A percentile compares a stretch with the other conserved stretches of the same genome.
Conservation (phyloP, 2,888 invertebrate species). For the Sesia apiformis region DNA sequence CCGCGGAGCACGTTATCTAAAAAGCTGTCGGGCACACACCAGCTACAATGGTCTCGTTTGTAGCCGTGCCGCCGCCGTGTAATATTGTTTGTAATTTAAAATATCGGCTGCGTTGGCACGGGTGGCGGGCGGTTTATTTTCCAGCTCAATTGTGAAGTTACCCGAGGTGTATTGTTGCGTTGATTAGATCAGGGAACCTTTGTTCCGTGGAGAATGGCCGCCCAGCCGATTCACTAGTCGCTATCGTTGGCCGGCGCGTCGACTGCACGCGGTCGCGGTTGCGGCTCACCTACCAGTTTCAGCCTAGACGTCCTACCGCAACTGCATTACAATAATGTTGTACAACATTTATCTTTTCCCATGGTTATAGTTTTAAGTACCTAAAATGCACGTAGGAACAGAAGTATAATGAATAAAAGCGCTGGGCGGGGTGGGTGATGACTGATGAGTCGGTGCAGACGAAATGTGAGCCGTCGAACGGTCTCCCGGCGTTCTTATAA, state of each 20-base stretch:
- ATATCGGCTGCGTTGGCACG: constrained; percentile 50
- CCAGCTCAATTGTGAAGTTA: constrained; percentile 52
- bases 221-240: not conserved
- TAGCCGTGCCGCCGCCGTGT: constrained; percentile 43
- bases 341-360: too few relatives aligned
- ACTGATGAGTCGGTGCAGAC: too few relatives aligned
- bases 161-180: constrained; percentile 65
- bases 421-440: too few relatives aligned
- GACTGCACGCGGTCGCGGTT: constrained; percentile 39
- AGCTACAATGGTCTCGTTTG: constrained; percentile 62
- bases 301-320: constrained; percentile 17
- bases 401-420: too few relatives aligned
- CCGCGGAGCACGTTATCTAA: constrained; percentile 64
- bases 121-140: constrained; percentile 42
- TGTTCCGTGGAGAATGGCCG: constrained; percentile 54
- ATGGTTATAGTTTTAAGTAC: too few relatives aligned
- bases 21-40: constrained; percentile 62
- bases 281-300: constrained; percentile 26
- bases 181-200: constrained; percentile 68
- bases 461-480: too few relatives aligned
- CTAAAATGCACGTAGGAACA: too few relatives aligned
- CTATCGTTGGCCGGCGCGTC: constrained; percentile 35
- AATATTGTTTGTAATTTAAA: constrained; percentile 71
- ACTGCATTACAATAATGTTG: too few relatives aligned
- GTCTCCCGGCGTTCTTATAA: too few relatives aligned